Evolutionary conservation across 2,888 invertebrate species (phyloP).

Genomic region (Parasteatoda lunata): DNA sequence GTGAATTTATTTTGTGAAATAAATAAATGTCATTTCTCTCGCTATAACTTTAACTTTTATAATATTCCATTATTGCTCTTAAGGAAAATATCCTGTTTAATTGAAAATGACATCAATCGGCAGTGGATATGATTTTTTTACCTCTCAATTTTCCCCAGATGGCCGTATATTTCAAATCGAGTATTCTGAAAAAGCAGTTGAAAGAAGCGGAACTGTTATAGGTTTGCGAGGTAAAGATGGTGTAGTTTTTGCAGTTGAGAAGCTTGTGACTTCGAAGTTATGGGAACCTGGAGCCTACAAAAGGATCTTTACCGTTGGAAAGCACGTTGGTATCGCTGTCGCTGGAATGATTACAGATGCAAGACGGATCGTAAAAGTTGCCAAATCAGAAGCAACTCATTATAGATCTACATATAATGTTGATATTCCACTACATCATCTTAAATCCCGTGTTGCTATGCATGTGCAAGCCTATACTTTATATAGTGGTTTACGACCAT

Average conservation of each 20-base stretch:
- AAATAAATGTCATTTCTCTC: no score
- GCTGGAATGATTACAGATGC: slow-evolving; percentile 95
- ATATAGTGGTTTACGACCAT: slow-evolving; percentile 97
- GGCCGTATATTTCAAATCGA: slow-evolving; percentile 99
- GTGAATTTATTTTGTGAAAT: no score
- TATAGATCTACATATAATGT: slow-evolving; percentile 92
- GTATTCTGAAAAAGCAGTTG: slow-evolving; percentile 99
- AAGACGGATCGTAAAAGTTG: slow-evolving; percentile 91
- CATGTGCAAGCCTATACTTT: slow-evolving; percentile 98
- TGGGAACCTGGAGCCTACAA: slow-evolving; percentile 91
- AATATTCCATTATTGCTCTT: no score
- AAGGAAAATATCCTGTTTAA: no score
- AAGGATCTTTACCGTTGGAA: slow-evolving; percentile 92
- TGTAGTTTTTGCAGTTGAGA: slow-evolving; percentile 97
- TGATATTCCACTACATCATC: slow-evolving; percentile 88
- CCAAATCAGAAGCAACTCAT: slow-evolving; percentile 92
- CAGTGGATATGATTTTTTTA: slow-evolving; percentile 93
- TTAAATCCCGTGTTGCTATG: slow-evolving; percentile 93
- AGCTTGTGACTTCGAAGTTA: slow-evolving; percentile 92
- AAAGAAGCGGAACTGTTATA: slow-evolving; percentile 96
- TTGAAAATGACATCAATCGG: background rate
- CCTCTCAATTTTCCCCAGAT: slow-evolving; percentile 99
- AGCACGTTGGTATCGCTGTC: slow-evolving; percentile 95
- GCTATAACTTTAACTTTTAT: no score
- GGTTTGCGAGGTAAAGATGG: slow-evolving; percentile 96